phyloP scores from a whole-genome alignment of 2,113 vertebrate genomes.

The Callionymus lyra region DNA sequence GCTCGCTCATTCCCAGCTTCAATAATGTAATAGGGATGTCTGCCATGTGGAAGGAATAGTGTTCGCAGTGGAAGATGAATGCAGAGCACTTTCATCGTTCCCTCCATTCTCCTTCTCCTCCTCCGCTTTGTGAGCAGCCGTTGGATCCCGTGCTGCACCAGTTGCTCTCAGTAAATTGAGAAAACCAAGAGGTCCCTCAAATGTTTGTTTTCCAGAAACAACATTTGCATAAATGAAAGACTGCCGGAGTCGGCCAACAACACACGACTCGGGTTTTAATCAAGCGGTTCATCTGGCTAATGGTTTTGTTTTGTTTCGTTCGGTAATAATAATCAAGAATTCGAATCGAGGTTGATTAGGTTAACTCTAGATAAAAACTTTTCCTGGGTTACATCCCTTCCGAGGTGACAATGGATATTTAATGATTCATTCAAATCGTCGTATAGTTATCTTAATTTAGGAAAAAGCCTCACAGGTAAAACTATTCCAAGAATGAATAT shows the following conservation, averaged over 20 bases:
- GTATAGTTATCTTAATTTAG: no score
- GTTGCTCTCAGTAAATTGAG: constrained; percentile 11
- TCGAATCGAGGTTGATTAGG: no score
- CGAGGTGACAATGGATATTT: no score
- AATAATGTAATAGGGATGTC: constrained; percentile 38
- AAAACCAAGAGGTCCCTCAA: constrained; percentile 19
- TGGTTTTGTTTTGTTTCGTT: no score
- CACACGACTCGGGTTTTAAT: constrained; percentile 17
- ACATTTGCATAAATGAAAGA: constrained; percentile 17
- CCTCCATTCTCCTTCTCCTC: constrained; percentile 17
- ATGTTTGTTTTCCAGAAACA: constrained; percentile 19
- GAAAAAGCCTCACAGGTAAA: no score
- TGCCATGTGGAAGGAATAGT: constrained; percentile 31
- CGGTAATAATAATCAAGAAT: no score
- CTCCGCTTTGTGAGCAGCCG: constrained; percentile 12
- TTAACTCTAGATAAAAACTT: no score
- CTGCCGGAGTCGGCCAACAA: constrained; percentile 24
- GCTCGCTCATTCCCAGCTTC: constrained; percentile 19
- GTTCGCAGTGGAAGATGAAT: constrained; percentile 19
- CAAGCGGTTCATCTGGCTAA: constrained; percentile 4
- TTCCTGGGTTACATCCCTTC: no score
- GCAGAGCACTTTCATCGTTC: constrained; percentile 14
- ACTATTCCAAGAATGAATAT: no score
- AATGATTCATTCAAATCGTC: no score
- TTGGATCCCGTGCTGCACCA: constrained; percentile 7